Percentiles rank a stretch among this genome's conserved stretches.
Evolutionary conservation across 2,113 vertebrate genomes (phyloP).

Genomic region (Mobula birostris): DNA sequence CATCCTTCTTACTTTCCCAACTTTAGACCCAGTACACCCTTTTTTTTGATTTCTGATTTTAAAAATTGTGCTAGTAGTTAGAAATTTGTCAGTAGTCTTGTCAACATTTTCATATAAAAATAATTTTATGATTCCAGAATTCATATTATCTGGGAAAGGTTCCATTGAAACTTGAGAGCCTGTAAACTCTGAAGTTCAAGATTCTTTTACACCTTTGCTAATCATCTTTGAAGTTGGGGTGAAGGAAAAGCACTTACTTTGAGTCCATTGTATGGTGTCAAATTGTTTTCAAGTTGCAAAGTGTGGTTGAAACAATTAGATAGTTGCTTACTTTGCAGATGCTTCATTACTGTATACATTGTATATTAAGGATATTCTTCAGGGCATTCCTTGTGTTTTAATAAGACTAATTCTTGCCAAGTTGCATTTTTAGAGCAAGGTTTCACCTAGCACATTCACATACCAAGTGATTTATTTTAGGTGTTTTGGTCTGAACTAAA

Average conservation of each 20-base stretch:
- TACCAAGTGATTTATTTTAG: neutral
- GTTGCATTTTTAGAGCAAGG: neutral
- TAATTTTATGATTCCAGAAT: neutral
- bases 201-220: neutral
- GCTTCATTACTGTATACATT: neutral
- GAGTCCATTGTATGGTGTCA: neutral
- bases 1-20: neutral
- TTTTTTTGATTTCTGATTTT: neutral
- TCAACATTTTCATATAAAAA: too few species aligned
- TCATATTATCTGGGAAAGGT: neutral
- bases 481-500: neutral
- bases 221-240: neutral
- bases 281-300: neutral
- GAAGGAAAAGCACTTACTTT: neutral
- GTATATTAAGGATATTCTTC: neutral
- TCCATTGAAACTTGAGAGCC: neutral
- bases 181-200: neutral
- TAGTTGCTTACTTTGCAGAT: neutral
- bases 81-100: neutral
- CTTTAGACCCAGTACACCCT: neutral
- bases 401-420: neutral
- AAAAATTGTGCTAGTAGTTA: neutral
- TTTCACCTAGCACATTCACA: neutral
- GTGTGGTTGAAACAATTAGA: neutral
- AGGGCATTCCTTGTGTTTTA: neutral